Base-by-base conservation (phyloP, 2,888 invertebrate genomes). In the Spodoptera littoralis region DNA sequence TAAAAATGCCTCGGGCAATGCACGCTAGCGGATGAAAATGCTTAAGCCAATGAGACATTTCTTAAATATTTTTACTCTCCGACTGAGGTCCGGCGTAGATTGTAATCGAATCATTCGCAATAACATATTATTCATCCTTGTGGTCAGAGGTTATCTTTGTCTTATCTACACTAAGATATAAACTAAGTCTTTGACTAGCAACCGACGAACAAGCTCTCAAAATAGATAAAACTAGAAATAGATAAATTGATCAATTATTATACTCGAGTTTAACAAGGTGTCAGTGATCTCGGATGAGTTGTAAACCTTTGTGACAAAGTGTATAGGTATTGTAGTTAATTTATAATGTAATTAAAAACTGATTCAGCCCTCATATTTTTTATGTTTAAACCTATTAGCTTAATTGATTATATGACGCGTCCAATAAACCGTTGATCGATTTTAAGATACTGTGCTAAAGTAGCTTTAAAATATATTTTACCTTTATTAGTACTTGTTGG, bases 231-330 rank as follows among this genome's bases (percentile, higher is more conserved):
- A 55, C 8, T 47, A 61, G 66, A 75, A 70, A 54, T 67, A 63
- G 55, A 5, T 50, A 55, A 68, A 73, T 74, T 77, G 69, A 63
- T 60, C 77, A 77, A 65, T 65, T 66, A 74, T 53, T 61, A 60
- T 62, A 62, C 64, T 54, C 52, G 49, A 75, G 58, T 75, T 51
- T 53, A 59, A 67, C 56, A 45, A 55, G 47, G 49, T 54, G 59
- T 66, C 65, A 75, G 70, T 62, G 52, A 61, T 65, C 60, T 43
- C 22, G 71, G 59, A 81, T 77, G 73, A 69, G 60, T 74, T 78
- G 73, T 76, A 69, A 81, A 78, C 66, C 66, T 74, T 73, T 62
- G 57, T 59, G 73, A 75, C 79, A 65, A 82, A 83, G 79, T 66
- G 70, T 36, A 62, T 67, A 74, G 60, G 72, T 73, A 72, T 74